A percentile compares a stretch with the other conserved stretches of the same genome.
These are phyloP conservation scores for Eublepharis macularius DNA, from an alignment of 2,113 vertebrate species.

Conservation along the genomic window DNA sequence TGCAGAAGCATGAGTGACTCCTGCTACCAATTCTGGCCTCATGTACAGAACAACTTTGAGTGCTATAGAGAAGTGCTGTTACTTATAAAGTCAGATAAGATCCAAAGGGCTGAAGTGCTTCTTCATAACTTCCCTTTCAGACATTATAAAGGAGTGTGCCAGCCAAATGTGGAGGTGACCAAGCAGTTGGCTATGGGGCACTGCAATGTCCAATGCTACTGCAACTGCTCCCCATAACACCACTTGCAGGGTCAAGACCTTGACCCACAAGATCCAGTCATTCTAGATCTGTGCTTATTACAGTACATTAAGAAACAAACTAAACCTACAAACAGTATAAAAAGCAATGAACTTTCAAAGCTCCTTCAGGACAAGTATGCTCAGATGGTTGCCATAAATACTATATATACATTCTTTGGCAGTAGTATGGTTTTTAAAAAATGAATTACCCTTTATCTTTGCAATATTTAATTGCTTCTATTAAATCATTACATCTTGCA, in stretches of 20 bases:
- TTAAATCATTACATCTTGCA: slow-evolving; percentile 56
- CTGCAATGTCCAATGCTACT: neutral
- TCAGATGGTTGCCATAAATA: slow-evolving; percentile 50
- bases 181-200: neutral
- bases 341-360: slow-evolving; percentile 50
- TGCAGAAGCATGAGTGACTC: neutral
- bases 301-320: neutral
- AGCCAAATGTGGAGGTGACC: neutral
- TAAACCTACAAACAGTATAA: slow-evolving; percentile 30
- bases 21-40: neutral
- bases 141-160: neutral
- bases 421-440: slow-evolving; percentile 47
- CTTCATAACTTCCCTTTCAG: neutral
- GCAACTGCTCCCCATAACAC: neutral
- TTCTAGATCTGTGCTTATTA: slow-evolving; percentile 28
- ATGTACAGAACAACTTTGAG: neutral
- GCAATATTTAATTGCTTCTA: slow-evolving; percentile 44
- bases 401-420: slow-evolving; percentile 65
- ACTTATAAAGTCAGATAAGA: neutral
- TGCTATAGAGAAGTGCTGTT: neutral
- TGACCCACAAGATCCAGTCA: slow-evolving; percentile 42
- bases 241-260: slow-evolving; percentile 39
- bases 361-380: slow-evolving; percentile 59
- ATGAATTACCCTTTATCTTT: slow-evolving; percentile 36
- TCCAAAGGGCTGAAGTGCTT: neutral